Base-by-base conservation (phyloP, 2,888 invertebrate species). In the Gymnosoma rotundatum region DNA sequence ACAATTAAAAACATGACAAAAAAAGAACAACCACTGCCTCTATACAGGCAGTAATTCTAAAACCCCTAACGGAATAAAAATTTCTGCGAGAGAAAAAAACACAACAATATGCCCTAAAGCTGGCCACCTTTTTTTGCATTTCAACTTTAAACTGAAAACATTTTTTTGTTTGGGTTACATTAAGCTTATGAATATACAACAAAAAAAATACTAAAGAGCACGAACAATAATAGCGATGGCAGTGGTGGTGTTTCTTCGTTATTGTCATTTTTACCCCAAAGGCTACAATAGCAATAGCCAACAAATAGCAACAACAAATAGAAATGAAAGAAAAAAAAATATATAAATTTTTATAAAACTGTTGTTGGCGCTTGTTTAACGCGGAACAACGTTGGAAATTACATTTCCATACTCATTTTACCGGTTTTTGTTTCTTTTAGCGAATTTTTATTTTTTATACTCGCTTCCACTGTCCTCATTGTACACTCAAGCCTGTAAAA, bases 381-480 rank as follows among this genome's bases (percentile, higher is more conserved):
- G 84, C 84, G 78, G 80, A 83, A 86, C 84, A 85, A 83, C 86
- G 82, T 78, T 87, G 86, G 86, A 87, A 87, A 87, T 87, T 86
- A 87, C 87, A 87, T 86, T 87, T 87, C 84, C 84, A 79, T 83
- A 85, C 85, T 83, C 78, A 81, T 85, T 85, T 83, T 72, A 67
- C 75, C 85, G 83, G 69, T 76, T 74, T 63, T 70, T 82, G 64
- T 78, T 70, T 70, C 45, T 56, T 61, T 69, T 21, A 20, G 0
- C 21, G 36, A 32, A 64, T 56, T 75, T 32, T 38, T 20, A 14
- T 38, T 78, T 54, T 60, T 54, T 61, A 25, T 16, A 12, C 12
- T 2, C 42, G 25, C 42, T 70, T 78, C 56, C 48, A 63, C 63
- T 67, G 67, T 63, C 54, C 61, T 78, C 18, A 48, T 60, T 32